Conservation (phyloP, 1,140 invertebrate species). For the Lordiphosa clarofinis region DNA sequence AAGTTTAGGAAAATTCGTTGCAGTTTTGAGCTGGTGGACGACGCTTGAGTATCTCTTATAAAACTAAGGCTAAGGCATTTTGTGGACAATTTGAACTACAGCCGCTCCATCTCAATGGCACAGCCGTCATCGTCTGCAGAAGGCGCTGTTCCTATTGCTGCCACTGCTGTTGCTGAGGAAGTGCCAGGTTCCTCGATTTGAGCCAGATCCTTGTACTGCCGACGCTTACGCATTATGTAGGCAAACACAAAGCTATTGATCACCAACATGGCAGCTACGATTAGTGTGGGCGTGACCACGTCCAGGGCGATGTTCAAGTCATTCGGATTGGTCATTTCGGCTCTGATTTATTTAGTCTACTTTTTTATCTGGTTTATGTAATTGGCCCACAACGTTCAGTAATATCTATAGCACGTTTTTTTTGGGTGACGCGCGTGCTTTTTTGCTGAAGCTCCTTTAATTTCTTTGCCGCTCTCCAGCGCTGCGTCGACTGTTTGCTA, state of each 20-base stretch:
- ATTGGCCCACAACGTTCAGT: conserved; percentile 10
- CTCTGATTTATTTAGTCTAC: neutral
- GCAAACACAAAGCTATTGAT: conserved; percentile 52
- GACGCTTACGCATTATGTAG: conserved; percentile 49
- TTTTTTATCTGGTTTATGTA: conserved; percentile 44
- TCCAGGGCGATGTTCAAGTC: conserved; percentile 51
- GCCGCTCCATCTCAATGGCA: conserved; percentile 61
- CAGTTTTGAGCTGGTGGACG: neutral
- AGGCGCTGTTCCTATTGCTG: neutral
- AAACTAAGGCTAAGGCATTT: neutral
- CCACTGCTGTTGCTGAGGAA: neutral
- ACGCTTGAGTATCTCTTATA: conserved; percentile 3
- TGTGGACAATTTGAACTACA: conserved; percentile 20
- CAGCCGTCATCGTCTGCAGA: conserved; percentile 27
- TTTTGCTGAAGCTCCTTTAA: conserved; percentile 50
- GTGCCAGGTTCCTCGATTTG: conserved; percentile 8
- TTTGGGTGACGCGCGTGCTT: conserved; percentile 62
- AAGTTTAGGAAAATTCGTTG: conserved; percentile 15
- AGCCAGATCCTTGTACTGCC: conserved; percentile 26
- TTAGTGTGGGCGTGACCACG: conserved; percentile 46
- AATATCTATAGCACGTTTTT: conserved; percentile 54
- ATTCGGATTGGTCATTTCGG: conserved; percentile 31
- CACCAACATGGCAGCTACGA: conserved; percentile 41
- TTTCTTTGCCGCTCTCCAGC: conserved; percentile 26
- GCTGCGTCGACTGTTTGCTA: conserved; percentile 32